phyloP scores from a whole-genome alignment of 2,113 vertebrate species.

The Jaculus jaculus region DNA sequence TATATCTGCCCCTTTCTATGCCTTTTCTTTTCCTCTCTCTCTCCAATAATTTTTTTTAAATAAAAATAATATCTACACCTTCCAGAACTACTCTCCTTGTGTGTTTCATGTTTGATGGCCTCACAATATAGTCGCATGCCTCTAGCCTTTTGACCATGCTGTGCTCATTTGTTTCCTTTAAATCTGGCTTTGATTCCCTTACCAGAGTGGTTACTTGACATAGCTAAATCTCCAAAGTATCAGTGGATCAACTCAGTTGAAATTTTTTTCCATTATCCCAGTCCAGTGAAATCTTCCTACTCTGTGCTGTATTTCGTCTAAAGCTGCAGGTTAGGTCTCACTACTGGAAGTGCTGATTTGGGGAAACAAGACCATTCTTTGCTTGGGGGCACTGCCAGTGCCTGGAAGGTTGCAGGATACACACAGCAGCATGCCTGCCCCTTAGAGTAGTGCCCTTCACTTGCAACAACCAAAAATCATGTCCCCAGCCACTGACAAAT shows the following conservation, averaged over 20 bases:
- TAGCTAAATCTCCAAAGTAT: background rate
- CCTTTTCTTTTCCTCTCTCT: too few relatives aligned
- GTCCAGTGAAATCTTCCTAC: background rate
- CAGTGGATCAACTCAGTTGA: background rate
- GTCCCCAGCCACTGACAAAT: background rate
- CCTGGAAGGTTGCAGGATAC: background rate
- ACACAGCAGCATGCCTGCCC: background rate
- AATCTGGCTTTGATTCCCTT: background rate
- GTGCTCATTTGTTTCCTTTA: background rate
- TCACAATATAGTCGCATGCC: background rate
- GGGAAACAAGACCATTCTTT: background rate
- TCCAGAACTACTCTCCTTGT: background rate
- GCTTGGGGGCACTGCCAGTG: rapidly evolving
- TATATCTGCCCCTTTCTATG: too few relatives aligned
- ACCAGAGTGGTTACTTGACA: background rate
- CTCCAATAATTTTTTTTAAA: too few relatives aligned
- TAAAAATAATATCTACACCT: too few relatives aligned
- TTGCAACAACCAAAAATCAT: slow-evolving; percentile 10
- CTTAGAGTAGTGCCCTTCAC: background rate
- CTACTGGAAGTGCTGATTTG: background rate
- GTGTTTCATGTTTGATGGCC: background rate
- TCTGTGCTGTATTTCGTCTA: background rate
- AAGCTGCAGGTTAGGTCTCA: background rate
- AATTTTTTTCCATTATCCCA: background rate
- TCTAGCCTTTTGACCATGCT: background rate